Evolutionary conservation across 1,140 invertebrate genomes (phyloP), one percentile per base, ranked within the genome.

Genomic region (Chymomyza costata): DNA sequence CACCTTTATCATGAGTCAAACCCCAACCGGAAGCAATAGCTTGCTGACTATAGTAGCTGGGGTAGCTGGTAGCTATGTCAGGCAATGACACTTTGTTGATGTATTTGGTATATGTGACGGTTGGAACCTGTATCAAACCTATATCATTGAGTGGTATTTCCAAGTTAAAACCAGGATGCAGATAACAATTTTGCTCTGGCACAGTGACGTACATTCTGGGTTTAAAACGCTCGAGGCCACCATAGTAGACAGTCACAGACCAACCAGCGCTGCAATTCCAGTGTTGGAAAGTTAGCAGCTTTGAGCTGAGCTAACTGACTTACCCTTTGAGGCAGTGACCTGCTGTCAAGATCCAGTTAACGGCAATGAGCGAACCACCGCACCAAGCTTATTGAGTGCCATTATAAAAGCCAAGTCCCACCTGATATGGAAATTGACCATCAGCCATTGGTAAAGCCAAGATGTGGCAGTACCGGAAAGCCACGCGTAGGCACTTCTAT

Each of bases 1-100:
- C 3, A n/a, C 3, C 19, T 10, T 7, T n/a, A 28, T 30, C 14
- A 0, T 74, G 52, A 6, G 43, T 66, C 14, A 35, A 7, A 0
- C 59, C 55, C 57, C 65, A 68, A 2, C 65, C 69, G 1, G 53
- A 73, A 32, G 61, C 60, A 0, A 68, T 19, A 0, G 56, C 54
- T 13, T 46, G 17, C 11, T 62, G 31, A 3, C 68, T 57, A 2
- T 6, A 34, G n/a, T 47, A 65, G 1, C 32, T 51, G 32, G 52
- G 53, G 28, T 61, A 61, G 13, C 45, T 54, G 30, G 39, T 46
- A 31, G 50, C 32, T 10, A 59, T 35, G 14, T 44, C 16, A 0
- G 64, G 56, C 15, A 68, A 40, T 1, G 31, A 14, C 3, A 59
- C 46, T 40, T 55, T 59, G n/a, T 54, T 47, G 3, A 64, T 46